Evolutionary conservation across 2,888 invertebrate species (phyloP).

Genomic region (Thumatha senex): DNA sequence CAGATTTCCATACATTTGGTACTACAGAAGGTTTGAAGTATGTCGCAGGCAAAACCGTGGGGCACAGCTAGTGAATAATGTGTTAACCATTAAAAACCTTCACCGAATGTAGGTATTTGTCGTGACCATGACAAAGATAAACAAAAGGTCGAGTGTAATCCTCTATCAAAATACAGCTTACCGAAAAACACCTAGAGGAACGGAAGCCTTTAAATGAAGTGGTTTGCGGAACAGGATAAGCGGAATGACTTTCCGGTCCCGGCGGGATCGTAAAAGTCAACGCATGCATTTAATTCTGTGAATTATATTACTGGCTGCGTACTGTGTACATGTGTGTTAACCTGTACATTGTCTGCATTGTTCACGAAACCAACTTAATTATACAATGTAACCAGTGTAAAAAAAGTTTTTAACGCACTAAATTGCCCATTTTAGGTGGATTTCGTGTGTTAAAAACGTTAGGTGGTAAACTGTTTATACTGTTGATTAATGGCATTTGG

Average conservation of each 20-base stretch:
- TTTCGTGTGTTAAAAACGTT: no score
- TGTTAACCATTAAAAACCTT: neutral
- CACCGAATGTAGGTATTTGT: constrained; percentile 2
- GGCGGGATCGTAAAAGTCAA: constrained; percentile 67
- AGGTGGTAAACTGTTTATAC: no score
- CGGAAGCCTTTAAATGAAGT: constrained; percentile 57
- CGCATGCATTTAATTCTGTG: constrained; percentile 71
- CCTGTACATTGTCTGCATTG: constrained; percentile 16
- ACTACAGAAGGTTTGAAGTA: no score
- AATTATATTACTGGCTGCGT: constrained; percentile 49
- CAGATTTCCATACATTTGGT: no score
- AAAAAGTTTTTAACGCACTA: constrained; percentile 32
- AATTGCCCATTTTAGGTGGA: constrained; percentile 12
- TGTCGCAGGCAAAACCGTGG: no score
- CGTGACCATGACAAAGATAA: constrained; percentile 1
- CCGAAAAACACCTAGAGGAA: constrained; percentile 51
- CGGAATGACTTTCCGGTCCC: constrained; percentile 68
- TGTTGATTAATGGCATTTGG: no score
- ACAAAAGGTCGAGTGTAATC: constrained; percentile 31
- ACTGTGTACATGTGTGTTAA: constrained; percentile 15
- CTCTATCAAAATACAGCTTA: constrained; percentile 50
- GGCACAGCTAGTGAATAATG: neutral
- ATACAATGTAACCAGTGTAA: constrained; percentile 28
- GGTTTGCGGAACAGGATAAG: constrained; percentile 59
- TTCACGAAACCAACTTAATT: constrained; percentile 33